These are phyloP conservation scores for Acromyrmex charruanus DNA, from an alignment of 1,140 invertebrate genomes.

Conservation along the genomic window DNA sequence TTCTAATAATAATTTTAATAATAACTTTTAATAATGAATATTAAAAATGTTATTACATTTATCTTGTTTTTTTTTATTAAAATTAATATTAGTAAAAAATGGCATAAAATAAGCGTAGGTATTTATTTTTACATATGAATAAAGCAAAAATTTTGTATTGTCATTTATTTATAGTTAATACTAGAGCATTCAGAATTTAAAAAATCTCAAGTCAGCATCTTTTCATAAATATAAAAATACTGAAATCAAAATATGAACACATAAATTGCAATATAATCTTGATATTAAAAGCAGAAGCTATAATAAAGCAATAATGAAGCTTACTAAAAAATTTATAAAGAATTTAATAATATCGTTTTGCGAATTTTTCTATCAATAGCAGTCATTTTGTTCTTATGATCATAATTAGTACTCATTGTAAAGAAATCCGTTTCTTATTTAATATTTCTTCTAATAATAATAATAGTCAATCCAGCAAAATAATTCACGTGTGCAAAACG, in stretches of 20 bases:
- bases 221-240: slow-evolving; percentile 8
- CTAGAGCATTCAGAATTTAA: background rate
- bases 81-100: background rate
- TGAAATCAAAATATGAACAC: background rate
- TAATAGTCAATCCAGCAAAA: background rate
- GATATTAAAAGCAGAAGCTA: background rate
- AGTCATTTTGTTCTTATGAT: background rate
- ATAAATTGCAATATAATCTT: background rate
- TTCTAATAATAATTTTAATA: background rate
- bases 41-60: background rate
- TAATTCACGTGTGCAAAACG: background rate
- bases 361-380: background rate
- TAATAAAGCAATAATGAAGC: background rate
- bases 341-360: background rate
- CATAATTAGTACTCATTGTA: background rate
- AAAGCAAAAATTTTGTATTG: background rate
- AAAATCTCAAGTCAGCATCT: background rate
- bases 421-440: background rate
- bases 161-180: background rate
- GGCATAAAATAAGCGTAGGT: background rate
- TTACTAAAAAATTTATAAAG: background rate
- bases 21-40: background rate
- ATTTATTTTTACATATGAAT: background rate
- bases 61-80: background rate
- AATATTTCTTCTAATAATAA: background rate